Conservation (phyloP, 2,113 vertebrate species). For the Osmerus mordax region DNA sequence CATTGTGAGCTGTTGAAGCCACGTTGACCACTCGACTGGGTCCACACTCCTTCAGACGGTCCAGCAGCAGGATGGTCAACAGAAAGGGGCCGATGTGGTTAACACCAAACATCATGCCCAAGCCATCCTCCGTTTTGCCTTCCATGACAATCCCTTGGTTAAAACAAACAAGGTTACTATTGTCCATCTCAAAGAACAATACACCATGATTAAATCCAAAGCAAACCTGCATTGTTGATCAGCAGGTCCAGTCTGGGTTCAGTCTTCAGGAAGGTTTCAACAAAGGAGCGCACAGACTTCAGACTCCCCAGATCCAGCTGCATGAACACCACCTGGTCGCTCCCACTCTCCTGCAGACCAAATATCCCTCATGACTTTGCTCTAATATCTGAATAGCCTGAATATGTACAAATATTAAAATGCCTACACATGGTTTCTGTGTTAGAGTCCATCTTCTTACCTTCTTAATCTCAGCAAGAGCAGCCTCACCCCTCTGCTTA, state of each 20-base stretch:
- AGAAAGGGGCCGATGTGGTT: conserved; percentile 66
- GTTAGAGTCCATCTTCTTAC: conserved; percentile 51
- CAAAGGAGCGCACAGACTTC: conserved; percentile 80
- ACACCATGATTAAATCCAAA: neutral
- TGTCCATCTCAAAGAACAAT: neutral
- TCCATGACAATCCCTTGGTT: conserved; percentile 55
- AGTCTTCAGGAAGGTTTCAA: conserved; percentile 77
- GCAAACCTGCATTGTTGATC: conserved; percentile 89
- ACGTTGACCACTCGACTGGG: conserved; percentile 56
- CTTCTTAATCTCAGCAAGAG: conserved; percentile 73
- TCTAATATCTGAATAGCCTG: neutral
- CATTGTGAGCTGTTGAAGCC: conserved; percentile 40
- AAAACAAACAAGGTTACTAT: neutral
- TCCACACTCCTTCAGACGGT: conserved; percentile 47
- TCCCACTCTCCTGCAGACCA: conserved; percentile 69
- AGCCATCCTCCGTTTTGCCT: conserved; percentile 55
- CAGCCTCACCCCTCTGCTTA: conserved; percentile 68
- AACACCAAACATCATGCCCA: conserved; percentile 57
- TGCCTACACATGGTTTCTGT: too few species aligned
- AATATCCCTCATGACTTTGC: neutral
- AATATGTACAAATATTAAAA: too few species aligned
- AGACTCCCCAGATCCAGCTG: conserved; percentile 83
- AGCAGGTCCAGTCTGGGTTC: conserved; percentile 88
- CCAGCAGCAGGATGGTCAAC: conserved; percentile 59
- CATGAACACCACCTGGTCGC: conserved; percentile 83